These are phyloP conservation scores for Actinia tenebrosa DNA, from an alignment of 64 coral and sea anemone species.

Conservation along the genomic window DNA sequence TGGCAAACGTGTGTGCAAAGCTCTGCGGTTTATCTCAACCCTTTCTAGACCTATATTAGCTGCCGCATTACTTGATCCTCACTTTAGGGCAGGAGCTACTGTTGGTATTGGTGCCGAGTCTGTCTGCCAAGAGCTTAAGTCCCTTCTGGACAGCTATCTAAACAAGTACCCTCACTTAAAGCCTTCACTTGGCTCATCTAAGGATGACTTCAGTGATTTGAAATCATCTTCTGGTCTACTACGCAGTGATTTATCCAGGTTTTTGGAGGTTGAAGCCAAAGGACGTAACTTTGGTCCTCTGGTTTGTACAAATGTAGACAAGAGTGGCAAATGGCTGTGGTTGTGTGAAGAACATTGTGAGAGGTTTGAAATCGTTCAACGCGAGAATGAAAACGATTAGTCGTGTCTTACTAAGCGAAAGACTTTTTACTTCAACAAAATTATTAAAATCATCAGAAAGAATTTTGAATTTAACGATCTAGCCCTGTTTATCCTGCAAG, in stretches of 20 bases:
- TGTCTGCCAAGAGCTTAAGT: slow-evolving; percentile 49
- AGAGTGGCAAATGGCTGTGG: slow-evolving; percentile 45
- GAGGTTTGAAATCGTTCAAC: background rate
- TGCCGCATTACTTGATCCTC: background rate
- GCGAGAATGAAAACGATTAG: no score
- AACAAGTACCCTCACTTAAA: slow-evolving; percentile 51
- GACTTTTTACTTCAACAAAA: no score
- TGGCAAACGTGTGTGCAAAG: slow-evolving; percentile 55
- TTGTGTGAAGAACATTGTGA: slow-evolving; percentile 60
- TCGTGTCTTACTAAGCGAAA: no score
- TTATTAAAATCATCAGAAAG: no score
- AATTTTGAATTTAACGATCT: no score
- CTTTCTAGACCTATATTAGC: background rate
- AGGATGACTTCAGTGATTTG: slow-evolving; percentile 22
- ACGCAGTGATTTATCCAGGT: slow-evolving; percentile 42
- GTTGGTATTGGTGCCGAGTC: slow-evolving; percentile 16
- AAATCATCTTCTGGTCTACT: slow-evolving; percentile 42
- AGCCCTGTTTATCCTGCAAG: no score
- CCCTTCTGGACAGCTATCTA: slow-evolving; percentile 51
- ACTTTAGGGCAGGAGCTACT: background rate
- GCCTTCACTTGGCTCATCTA: slow-evolving; percentile 30
- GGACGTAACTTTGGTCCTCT: slow-evolving; percentile 56
- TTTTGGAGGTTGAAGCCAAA: slow-evolving; percentile 52
- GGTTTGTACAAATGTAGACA: slow-evolving; percentile 28
- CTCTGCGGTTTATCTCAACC: slow-evolving; percentile 31